These are phyloP conservation scores for Apocrypta bakeri DNA, from an alignment of 1,140 invertebrate species.

Conservation along the genomic window DNA sequence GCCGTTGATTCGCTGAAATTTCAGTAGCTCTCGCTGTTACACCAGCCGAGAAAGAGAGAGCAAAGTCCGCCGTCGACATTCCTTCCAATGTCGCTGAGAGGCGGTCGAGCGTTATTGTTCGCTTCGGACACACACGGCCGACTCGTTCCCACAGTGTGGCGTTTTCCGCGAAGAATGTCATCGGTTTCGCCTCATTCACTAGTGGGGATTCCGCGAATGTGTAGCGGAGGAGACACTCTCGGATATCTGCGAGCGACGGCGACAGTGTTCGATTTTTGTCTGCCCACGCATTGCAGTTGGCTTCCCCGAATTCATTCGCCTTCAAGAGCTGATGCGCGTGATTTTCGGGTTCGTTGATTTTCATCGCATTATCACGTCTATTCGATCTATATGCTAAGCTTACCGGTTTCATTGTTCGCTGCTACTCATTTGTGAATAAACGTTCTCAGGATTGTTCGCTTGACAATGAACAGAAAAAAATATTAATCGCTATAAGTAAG, in stretches of 20 bases:
- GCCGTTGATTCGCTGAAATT: not conserved
- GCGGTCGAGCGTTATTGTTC: slow-evolving; percentile 10
- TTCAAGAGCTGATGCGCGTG: not conserved
- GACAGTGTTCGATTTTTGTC: not conserved
- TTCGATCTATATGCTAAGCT: too few species aligned
- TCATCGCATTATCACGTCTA: too few species aligned
- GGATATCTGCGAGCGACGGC: not conserved
- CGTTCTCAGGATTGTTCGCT: too few species aligned
- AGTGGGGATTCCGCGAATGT: slow-evolving; percentile 20
- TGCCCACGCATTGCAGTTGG: slow-evolving; percentile 13
- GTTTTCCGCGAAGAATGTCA: slow-evolving; percentile 12
- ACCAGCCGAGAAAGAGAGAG: not conserved
- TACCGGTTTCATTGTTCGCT: too few species aligned
- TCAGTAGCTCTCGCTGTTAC: not conserved
- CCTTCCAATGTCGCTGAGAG: slow-evolving; percentile 44
- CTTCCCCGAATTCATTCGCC: not conserved
- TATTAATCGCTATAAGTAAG: too few species aligned
- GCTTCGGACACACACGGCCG: not conserved
- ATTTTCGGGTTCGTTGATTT: too few species aligned
- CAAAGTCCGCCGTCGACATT: slow-evolving; percentile 15
- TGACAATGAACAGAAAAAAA: too few species aligned
- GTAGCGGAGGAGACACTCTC: not conserved
- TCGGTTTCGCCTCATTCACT: slow-evolving; percentile 38
- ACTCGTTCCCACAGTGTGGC: not conserved
- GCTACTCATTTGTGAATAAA: too few species aligned